Evolutionary conservation across 2,888 invertebrate species (phyloP), one percentile per base, ranked within the genome.

Genomic region (Selenia dentaria): DNA sequence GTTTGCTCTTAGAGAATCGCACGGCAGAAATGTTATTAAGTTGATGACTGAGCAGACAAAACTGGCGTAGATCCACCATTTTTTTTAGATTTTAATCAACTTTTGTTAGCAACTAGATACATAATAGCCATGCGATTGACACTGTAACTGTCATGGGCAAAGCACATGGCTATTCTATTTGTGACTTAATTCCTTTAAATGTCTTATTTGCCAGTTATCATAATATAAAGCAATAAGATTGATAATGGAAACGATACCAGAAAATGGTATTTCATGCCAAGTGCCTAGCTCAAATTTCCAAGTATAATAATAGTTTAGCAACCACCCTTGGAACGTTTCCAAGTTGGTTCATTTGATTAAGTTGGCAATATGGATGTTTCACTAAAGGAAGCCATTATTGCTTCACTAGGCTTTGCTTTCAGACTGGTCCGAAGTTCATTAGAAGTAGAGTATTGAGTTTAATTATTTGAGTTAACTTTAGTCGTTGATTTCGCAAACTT

Each of bases 271-370:
- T 41, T 8, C 18, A 33, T 48, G 41, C 45, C 45, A 51, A 51
- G 37, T 51, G 41, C 40, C 32, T 29, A 34, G 43, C 49, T 44
- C 41, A 22, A 41, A 34, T 51, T 46, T 36, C 18, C 13, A 16
- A 49, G 43, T 42, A 31, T 40, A 47, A 44, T 51, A 51, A 49
- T 46, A 48, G 55, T 55, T 47, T 42, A 53, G 44, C 36, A 42
- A 48, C 40, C 37, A 45, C 41, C 8, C 40, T 54, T 54, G 57
- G 54, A 53, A 11, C 25, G 36, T 20, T 51, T 32, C 57, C 57
- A 57, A 54, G 43, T 49, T 38, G 36, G 43, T 51, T 52, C 39
- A 42, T 54, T 57, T 54, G 52, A 54, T 57, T 52, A 54, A 46
- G 36, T 49, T 46, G 44, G 46, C 46, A 49, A 49, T 54, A 51